These are phyloP conservation scores for Philaethria dido DNA, from an alignment of 2,888 invertebrate genomes.

Conservation along the genomic window DNA sequence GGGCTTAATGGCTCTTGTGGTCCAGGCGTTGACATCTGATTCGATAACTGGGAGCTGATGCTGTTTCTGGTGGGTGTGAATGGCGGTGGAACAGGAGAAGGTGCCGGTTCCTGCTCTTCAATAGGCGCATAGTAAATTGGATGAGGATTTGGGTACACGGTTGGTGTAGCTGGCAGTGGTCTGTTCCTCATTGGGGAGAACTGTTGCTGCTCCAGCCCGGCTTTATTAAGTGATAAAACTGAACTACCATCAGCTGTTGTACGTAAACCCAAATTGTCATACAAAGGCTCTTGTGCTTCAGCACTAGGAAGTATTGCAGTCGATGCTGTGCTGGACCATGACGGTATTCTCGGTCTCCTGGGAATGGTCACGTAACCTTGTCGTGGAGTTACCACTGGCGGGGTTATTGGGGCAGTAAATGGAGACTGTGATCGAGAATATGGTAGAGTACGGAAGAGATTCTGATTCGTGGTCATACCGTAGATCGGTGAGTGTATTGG, in stretches of 20 bases:
- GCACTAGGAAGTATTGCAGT: slow-evolving; percentile 77
- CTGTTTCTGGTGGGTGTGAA: slow-evolving; percentile 74
- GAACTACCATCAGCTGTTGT: slow-evolving; percentile 95
- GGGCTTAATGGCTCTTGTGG: slow-evolving; percentile 77
- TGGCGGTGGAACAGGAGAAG: slow-evolving; percentile 75
- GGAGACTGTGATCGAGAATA: slow-evolving; percentile 92
- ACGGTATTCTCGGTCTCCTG: slow-evolving; percentile 91
- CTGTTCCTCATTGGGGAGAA: slow-evolving; percentile 85
- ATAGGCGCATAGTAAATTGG: slow-evolving; percentile 79
- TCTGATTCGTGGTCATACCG: slow-evolving; percentile 84
- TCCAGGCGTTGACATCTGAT: slow-evolving; percentile 77
- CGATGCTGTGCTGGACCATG: slow-evolving; percentile 89
- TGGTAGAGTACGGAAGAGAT: slow-evolving; percentile 90
- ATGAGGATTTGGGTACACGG: slow-evolving; percentile 70
- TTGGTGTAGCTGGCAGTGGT: slow-evolving; percentile 86
- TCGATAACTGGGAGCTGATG: slow-evolving; percentile 77
- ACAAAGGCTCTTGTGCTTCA: slow-evolving; percentile 89
- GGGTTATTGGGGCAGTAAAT: slow-evolving; percentile 85
- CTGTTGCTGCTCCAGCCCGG: slow-evolving; percentile 80
- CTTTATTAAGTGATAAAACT: slow-evolving; percentile 89
- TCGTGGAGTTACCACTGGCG: slow-evolving; percentile 87
- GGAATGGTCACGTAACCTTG: slow-evolving; percentile 95
- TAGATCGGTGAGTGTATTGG: slow-evolving; percentile 87
- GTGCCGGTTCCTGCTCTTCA: slow-evolving; percentile 80
- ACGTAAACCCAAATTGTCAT: slow-evolving; percentile 92